phyloP scores from a whole-genome alignment of 2,888 invertebrate genomes.

The Caenorhabditis plicata region DNA sequence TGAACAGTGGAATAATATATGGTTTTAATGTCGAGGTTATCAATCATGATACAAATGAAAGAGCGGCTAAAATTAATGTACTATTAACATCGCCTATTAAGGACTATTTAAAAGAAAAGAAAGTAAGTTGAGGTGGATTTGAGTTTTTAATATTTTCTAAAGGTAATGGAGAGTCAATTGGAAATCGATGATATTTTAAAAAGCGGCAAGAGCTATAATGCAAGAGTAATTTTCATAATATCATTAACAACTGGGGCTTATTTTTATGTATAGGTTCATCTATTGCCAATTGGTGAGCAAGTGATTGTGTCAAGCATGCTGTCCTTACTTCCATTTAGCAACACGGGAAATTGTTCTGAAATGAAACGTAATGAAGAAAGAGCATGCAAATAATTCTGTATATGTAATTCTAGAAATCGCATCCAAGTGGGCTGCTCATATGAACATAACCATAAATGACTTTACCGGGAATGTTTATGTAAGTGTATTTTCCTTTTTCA shows the following conservation, averaged over 20 bases:
- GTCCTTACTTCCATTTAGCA: too few relatives aligned
- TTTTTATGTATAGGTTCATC: too few relatives aligned
- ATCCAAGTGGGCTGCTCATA: too few relatives aligned
- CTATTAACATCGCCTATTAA: slow-evolving; percentile 6
- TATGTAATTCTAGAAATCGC: slow-evolving; percentile 3
- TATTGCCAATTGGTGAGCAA: slow-evolving; percentile 20
- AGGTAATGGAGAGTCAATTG: slow-evolving; percentile 13
- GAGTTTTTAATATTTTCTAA: background rate
- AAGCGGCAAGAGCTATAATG: slow-evolving; percentile 19
- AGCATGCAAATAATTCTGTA: slow-evolving; percentile 11
- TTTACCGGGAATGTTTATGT: too few relatives aligned
- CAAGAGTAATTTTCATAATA: slow-evolving; percentile 3
- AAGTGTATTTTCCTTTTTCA: too few relatives aligned
- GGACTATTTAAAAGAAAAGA: slow-evolving; percentile 3
- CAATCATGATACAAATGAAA: slow-evolving; percentile 17
- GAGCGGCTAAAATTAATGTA: slow-evolving; percentile 5
- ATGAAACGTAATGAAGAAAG: slow-evolving; percentile 16
- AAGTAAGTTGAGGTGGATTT: background rate
- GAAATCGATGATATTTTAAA: slow-evolving; percentile 16
- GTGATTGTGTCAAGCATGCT: slow-evolving; percentile 10
- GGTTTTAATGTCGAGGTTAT: slow-evolving; percentile 15
- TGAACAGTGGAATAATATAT: slow-evolving; percentile 3
- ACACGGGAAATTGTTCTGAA: too few relatives aligned
- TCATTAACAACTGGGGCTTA: too few relatives aligned
- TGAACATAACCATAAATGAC: too few relatives aligned